Conservation (phyloP, 1,140 invertebrate species). For the Chrysoperla carnea region DNA sequence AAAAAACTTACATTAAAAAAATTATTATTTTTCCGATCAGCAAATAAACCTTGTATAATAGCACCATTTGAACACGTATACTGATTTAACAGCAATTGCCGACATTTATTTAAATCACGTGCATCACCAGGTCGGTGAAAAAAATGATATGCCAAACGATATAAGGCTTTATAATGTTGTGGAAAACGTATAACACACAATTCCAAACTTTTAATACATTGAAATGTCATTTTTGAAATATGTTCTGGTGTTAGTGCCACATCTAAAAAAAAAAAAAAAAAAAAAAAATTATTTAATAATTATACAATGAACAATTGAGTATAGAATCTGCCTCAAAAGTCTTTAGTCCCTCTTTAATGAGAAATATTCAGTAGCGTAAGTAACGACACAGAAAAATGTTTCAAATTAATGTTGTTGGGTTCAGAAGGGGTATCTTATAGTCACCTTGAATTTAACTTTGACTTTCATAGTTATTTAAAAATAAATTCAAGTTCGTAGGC, state of each 20-base stretch:
- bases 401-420: no score
- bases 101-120: conserved; percentile 46
- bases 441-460: no score
- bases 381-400: no score
- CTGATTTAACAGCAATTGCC: conserved; percentile 49
- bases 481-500: no score
- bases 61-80: conserved; percentile 41
- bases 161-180: conserved; percentile 85
- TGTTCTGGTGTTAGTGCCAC: neutral
- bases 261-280: neutral
- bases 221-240: conserved; percentile 13
- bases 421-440: no score
- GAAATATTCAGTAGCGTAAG: no score
- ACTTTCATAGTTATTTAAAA: no score
- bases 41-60: conserved; percentile 63
- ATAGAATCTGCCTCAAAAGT: no score
- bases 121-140: conserved; percentile 46
- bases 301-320: no score
- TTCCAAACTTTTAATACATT: conserved; percentile 61
- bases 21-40: conserved; percentile 65
- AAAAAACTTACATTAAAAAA: conserved; percentile 64
- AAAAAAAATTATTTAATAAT: neutral
- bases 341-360: no score
- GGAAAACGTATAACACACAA: conserved; percentile 71
- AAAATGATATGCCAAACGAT: conserved; percentile 70